Evolutionary conservation across 2,888 invertebrate species (phyloP).

Genomic region (Phyllotreta striolata): DNA sequence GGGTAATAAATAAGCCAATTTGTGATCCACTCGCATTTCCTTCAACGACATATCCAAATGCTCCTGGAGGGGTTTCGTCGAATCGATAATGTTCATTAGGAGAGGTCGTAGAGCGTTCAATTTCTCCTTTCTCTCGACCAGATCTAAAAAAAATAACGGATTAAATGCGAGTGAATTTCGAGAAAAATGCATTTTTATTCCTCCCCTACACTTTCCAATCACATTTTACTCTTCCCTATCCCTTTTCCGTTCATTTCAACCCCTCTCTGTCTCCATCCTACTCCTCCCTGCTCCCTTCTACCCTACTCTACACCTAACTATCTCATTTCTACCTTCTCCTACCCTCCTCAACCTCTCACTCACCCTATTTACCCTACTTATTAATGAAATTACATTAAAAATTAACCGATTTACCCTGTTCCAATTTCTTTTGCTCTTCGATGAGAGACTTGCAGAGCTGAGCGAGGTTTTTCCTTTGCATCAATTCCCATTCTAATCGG

Average conservation of each 20-base stretch:
- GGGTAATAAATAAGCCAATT: constrained; percentile 78
- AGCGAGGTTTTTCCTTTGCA: constrained; percentile 84
- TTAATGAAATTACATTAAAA: constrained; percentile 13
- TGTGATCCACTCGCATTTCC: constrained; percentile 79
- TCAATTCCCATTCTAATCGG: constrained; percentile 90
- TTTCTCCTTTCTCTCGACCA: constrained; percentile 60
- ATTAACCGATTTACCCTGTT: constrained; percentile 65
- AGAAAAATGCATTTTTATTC: too few relatives aligned
- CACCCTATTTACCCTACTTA: too few relatives aligned
- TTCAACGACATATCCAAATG: constrained; percentile 83
- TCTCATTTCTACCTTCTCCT: too few relatives aligned
- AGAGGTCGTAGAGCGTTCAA: constrained; percentile 85
- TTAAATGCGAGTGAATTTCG: too few relatives aligned
- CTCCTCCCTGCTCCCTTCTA: too few relatives aligned
- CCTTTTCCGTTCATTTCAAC: too few relatives aligned
- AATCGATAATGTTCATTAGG: constrained; percentile 73
- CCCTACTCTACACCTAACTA: too few relatives aligned
- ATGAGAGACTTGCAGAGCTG: constrained; percentile 78
- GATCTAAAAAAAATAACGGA: constrained; percentile 49
- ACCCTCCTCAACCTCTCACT: too few relatives aligned
- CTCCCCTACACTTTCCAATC: too few relatives aligned
- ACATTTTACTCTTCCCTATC: too few relatives aligned
- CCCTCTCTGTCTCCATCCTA: too few relatives aligned
- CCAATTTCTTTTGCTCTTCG: constrained; percentile 78
- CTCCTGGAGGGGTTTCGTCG: constrained; percentile 90